Conservation (phyloP, 2,797 vertebrate species). For the Myotis findleyi region DNA sequence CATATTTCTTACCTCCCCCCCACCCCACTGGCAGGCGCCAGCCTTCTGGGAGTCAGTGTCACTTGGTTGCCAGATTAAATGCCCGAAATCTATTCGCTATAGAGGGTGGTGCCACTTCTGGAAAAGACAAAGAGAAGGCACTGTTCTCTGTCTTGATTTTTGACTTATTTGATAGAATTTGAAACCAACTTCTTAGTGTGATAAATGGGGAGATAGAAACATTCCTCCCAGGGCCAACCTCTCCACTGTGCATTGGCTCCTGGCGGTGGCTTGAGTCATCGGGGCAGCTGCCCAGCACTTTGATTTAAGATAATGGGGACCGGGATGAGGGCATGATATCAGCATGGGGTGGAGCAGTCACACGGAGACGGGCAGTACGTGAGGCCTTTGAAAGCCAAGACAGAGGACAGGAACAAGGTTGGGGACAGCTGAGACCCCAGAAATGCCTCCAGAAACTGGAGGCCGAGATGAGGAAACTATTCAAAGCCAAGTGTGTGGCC, state of each 20-base stretch:
- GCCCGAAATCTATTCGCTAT: slow-evolving; percentile 17
- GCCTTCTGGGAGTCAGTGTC: slow-evolving; percentile 61
- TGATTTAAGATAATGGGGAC: slow-evolving; percentile 48
- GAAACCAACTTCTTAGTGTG: slow-evolving; percentile 59
- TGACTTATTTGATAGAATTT: slow-evolving; percentile 60
- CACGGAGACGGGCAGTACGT: neutral
- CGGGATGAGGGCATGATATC: neutral
- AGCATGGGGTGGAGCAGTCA: neutral
- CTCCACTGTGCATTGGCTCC: neutral
- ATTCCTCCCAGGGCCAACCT: neutral
- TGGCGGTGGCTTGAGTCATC: neutral
- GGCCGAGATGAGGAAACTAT: fast-evolving
- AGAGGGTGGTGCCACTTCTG: slow-evolving; percentile 17
- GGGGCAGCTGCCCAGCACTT: slow-evolving; percentile 1
- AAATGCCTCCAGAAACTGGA: neutral
- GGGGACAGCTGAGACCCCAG: neutral
- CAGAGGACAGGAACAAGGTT: neutral
- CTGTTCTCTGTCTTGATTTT: slow-evolving; percentile 14
- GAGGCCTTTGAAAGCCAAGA: neutral
- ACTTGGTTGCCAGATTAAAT: slow-evolving; percentile 56
- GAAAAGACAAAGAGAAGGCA: neutral
- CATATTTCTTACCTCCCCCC: too few relatives aligned
- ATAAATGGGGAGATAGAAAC: slow-evolving; percentile 57
- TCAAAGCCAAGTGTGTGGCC: neutral
- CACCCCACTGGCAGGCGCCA: slow-evolving; percentile 16